phyloP scores from a whole-genome alignment of 2,888 invertebrate genomes.

The Agonopterix arenella region DNA sequence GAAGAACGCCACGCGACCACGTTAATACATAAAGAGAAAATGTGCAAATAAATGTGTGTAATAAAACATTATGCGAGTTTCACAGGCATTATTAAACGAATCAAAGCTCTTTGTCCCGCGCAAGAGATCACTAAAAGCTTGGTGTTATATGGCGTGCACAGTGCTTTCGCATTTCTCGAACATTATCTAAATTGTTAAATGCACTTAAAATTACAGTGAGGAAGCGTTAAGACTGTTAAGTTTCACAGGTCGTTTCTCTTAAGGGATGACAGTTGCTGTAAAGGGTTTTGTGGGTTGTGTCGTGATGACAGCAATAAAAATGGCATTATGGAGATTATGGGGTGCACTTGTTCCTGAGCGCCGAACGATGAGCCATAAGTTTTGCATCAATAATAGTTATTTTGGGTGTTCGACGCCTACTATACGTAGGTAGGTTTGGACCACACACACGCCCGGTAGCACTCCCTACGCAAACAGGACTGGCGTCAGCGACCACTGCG shows the following conservation, averaged over 20 bases:
- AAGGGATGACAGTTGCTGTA: slow-evolving; percentile 24
- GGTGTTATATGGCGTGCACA: slow-evolving; percentile 32
- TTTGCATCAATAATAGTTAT: slow-evolving; percentile 8
- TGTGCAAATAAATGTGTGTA: slow-evolving; percentile 58
- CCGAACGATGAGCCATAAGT: not conserved
- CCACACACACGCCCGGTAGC: slow-evolving; percentile 58
- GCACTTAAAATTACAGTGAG: slow-evolving; percentile 47
- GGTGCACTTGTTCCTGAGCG: slow-evolving; percentile 6
- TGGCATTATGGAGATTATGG: slow-evolving; percentile 1
- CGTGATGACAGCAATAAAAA: slow-evolving; percentile 10
- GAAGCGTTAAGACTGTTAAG: slow-evolving; percentile 31
- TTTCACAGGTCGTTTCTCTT: slow-evolving; percentile 35
- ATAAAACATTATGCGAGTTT: slow-evolving; percentile 53
- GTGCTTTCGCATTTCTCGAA: slow-evolving; percentile 41
- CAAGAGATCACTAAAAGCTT: slow-evolving; percentile 20
- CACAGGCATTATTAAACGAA: slow-evolving; percentile 43
- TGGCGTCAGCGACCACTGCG: slow-evolving; percentile 43
- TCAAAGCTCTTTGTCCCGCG: slow-evolving; percentile 31
- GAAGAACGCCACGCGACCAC: slow-evolving; percentile 59
- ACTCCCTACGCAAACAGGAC: slow-evolving; percentile 56
- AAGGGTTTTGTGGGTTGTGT: slow-evolving; percentile 4
- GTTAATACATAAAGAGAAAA: slow-evolving; percentile 30
- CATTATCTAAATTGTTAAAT: slow-evolving; percentile 65
- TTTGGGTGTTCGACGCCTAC: slow-evolving; percentile 8
- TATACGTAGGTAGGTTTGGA: slow-evolving; percentile 32